Evolutionary conservation across 35 echinoderm and acorn worm genomes (phyloP).

Genomic region (Lytechinus pictus): DNA sequence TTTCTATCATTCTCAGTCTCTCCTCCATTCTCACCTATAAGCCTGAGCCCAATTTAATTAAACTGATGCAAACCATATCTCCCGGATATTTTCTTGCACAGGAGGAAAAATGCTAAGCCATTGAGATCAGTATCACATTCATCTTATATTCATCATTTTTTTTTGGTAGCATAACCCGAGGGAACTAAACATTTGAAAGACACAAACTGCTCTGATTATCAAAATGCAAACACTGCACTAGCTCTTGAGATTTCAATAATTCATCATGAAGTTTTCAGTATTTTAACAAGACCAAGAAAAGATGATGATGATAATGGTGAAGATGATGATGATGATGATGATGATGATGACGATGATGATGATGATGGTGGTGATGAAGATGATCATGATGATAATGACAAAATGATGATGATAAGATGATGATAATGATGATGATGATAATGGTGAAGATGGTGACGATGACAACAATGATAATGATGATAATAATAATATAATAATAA

Average conservation of each 20-base stretch:
- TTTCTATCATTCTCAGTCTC: not conserved
- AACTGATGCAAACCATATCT: slow-evolving; percentile 47
- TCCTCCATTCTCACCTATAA: not conserved
- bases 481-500: no score
- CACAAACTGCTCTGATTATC: not conserved
- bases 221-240: not conserved
- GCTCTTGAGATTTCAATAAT: not conserved
- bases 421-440: no score
- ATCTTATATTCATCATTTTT: not conserved
- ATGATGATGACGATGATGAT: no score
- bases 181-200: slow-evolving; percentile 34
- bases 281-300: not conserved
- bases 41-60: slow-evolving; percentile 45
- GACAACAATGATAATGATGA: no score
- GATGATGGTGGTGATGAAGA: no score
- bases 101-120: slow-evolving; percentile 20
- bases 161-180: not conserved
- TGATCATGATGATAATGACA: no score
- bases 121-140: slow-evolving; percentile 40
- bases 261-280: not conserved
- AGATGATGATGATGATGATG: no score
- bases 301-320: no score
- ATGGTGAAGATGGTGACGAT: no score
- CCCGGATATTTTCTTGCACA: slow-evolving; percentile 38
- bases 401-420: no score